Evolutionary conservation across 1,140 invertebrate genomes (phyloP), one percentile per base, ranked within the genome.

Genomic region (Chionoecetes opilio): DNA sequence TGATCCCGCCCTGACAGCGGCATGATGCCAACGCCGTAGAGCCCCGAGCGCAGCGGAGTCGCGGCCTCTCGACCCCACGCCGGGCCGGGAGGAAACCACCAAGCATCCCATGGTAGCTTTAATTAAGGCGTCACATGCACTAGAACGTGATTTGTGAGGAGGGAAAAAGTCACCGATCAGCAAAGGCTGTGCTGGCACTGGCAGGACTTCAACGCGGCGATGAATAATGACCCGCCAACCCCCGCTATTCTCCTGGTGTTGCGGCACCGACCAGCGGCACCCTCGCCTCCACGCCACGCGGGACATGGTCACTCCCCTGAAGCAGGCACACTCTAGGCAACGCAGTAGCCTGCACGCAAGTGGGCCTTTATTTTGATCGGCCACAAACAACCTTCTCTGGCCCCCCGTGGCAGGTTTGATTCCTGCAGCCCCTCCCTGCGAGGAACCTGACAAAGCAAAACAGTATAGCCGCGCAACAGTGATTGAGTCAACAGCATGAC

Each of bases 171-270:
- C 21, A 9, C 21, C 0, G 11, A 53, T 0, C 11, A 53, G 46
- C 0, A 53, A 17, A 0, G 8, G 2, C 46, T 53, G 46, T 53
- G 21, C 2, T 17, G 0, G 2, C 46, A 75, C 2, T 17, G 0
- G 2, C 46, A 75, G 21, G 63, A 75, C 63, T 75, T 75, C 63
- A 75, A 75, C 63, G 63, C 63, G 63, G 85, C 32, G 37, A 34
- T 31, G 85, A 87, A 87, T 87, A 87, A 87, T 87, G 37, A 87
- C 32, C 37, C 32, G 29, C 34, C 85, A 31, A 87, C 0, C n/a
- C 2, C 63, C 63, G 2, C 46, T 17, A 3, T 9, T 17, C 46
- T 14, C 46, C 46, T 9, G 46, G 11, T 11, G 46, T 17, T 17
- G 2, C 11, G 46, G 46, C 46, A 17, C 46, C 46, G 46, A n/a